A percentile compares a stretch with the other conserved stretches of the same genome.
phyloP scores from a whole-genome alignment of 2,888 invertebrate species.

The Drosophila pseudotalamancana region DNA sequence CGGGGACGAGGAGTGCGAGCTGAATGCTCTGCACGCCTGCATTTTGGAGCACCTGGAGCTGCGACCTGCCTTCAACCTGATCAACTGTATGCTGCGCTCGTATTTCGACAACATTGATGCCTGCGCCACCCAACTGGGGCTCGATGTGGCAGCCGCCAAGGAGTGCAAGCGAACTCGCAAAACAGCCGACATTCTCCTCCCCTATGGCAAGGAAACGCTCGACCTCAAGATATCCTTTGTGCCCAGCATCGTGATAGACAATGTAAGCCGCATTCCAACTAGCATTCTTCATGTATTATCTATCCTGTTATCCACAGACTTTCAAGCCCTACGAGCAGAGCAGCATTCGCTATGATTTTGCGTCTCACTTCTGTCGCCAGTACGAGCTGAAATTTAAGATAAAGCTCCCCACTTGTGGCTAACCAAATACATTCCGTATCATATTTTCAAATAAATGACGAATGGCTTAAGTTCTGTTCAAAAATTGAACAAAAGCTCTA shows the following conservation, averaged over 20 bases:
- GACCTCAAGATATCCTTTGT: slow-evolving; percentile 78
- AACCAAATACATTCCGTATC: too few species aligned
- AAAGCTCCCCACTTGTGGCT: slow-evolving; percentile 62
- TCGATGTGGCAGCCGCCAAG: slow-evolving; percentile 70
- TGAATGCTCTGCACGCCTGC: slow-evolving; percentile 83
- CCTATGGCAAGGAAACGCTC: slow-evolving; percentile 78
- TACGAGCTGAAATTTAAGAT: slow-evolving; percentile 69
- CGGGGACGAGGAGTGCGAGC: slow-evolving; percentile 79
- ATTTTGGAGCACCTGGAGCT: slow-evolving; percentile 76
- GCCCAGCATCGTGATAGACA: slow-evolving; percentile 81
- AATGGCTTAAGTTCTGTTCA: too few species aligned
- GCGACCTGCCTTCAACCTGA: slow-evolving; percentile 70
- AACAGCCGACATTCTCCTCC: slow-evolving; percentile 75
- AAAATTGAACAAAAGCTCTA: too few species aligned
- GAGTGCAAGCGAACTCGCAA: slow-evolving; percentile 68
- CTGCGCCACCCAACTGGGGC: slow-evolving; percentile 65
- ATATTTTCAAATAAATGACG: too few species aligned
- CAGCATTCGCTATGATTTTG: slow-evolving; percentile 73
- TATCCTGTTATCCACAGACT: slow-evolving; percentile 43
- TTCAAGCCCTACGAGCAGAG: slow-evolving; percentile 73
- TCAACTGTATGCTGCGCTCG: slow-evolving; percentile 78
- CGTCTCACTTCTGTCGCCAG: slow-evolving; percentile 66
- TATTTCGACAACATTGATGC: slow-evolving; percentile 57
- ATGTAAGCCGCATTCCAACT: slow-evolving; percentile 71
- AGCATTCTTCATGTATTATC: too few species aligned